Conservation (phyloP, 2,797 vertebrate genomes). For the Ispidina lecontei region DNA sequence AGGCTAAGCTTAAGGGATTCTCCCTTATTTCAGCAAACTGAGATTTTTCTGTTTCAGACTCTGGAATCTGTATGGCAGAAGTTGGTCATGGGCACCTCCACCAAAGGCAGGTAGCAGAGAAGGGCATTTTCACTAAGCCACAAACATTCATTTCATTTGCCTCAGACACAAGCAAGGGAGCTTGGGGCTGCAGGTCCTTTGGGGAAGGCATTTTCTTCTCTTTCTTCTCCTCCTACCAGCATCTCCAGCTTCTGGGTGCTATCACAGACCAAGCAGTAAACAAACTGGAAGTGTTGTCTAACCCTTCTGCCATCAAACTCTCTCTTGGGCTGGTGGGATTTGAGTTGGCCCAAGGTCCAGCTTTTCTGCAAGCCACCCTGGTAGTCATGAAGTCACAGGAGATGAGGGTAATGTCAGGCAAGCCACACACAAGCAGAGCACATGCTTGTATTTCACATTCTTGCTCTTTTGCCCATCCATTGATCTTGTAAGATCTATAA, state of each 20-base stretch:
- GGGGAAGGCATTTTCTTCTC: not conserved
- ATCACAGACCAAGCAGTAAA: not conserved
- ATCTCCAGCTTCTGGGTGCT: not conserved
- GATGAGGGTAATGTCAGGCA: not conserved
- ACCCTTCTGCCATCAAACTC: not conserved
- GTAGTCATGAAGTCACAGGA: not conserved
- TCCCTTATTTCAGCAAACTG: not conserved
- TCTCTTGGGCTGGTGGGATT: not conserved
- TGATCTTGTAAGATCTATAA: constrained; percentile 16
- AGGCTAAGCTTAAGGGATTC: not conserved
- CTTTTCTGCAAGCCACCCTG: constrained; percentile 18
- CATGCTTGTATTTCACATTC: not conserved
- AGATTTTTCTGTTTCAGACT: not conserved
- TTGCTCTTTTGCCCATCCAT: not conserved
- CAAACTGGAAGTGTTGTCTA: not conserved
- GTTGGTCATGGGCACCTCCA: not conserved
- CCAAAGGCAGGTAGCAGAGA: not conserved
- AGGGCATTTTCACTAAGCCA: not conserved
- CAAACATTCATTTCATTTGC: not conserved
- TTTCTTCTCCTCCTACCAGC: not conserved
- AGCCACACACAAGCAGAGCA: not conserved
- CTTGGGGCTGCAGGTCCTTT: not conserved
- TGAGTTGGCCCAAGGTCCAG: not conserved
- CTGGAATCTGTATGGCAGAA: not conserved
- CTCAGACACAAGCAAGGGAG: not conserved